phyloP scores from a whole-genome alignment of 2,888 invertebrate genomes.

The Choristoneura rosaceana region DNA sequence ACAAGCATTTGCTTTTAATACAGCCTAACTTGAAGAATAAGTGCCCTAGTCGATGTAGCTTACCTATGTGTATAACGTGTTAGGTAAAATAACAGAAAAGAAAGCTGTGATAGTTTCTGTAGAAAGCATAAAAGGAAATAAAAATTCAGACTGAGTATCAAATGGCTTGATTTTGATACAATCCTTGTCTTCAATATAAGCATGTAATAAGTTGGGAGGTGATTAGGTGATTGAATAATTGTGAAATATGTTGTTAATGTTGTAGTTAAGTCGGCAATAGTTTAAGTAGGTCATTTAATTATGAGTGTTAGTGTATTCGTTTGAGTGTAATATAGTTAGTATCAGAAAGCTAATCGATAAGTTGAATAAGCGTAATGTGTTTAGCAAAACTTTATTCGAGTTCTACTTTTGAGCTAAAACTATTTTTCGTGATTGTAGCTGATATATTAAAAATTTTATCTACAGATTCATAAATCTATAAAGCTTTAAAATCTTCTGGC shows the following conservation, averaged over 20 bases:
- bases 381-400: conserved; percentile 18
- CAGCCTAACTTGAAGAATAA: conserved; percentile 19
- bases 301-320: not conserved
- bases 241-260: not conserved
- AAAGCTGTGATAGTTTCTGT: conserved; percentile 41
- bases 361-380: conserved; percentile 14
- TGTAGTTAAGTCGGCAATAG: not conserved
- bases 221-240: not conserved
- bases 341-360: not conserved
- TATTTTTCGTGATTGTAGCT: conserved; percentile 25
- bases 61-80: conserved; percentile 29
- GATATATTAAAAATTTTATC: conserved; percentile 53
- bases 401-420: conserved; percentile 26
- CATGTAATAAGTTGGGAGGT: not conserved
- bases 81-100: conserved; percentile 22
- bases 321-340: not conserved
- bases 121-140: conserved; percentile 18
- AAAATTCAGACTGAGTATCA: not conserved
- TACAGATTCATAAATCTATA: conserved; percentile 56
- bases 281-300: not conserved
- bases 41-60: conserved; percentile 44
- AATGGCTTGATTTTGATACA: no score
- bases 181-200: not conserved
- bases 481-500: conserved; percentile 66
- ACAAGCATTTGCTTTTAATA: conserved; percentile 26